Evolutionary conservation across 2,113 vertebrate species (phyloP).

Genomic region (Willisornis vidua): DNA sequence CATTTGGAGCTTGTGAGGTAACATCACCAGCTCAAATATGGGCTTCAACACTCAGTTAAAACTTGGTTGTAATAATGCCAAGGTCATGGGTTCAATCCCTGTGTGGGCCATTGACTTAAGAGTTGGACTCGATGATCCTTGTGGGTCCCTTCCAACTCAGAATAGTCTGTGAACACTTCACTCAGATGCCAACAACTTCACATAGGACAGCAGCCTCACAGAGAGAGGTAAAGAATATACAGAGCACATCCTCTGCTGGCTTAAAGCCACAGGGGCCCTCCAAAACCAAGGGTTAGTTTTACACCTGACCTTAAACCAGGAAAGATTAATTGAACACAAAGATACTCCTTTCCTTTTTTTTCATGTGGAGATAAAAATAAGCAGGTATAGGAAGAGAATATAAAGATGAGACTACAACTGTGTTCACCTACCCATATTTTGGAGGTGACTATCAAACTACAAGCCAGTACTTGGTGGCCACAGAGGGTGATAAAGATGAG

Average conservation of each 20-base stretch:
- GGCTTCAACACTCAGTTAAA: not conserved
- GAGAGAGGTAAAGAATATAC: accelerated
- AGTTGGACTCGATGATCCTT: too few species aligned
- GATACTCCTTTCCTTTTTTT: not conserved
- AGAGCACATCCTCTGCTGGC: not conserved
- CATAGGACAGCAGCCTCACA: not conserved
- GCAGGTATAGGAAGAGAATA: not conserved
- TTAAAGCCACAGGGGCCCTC: not conserved
- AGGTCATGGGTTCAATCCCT: too few species aligned
- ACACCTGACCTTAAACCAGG: not conserved
- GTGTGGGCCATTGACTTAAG: too few species aligned
- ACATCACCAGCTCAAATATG: not conserved
- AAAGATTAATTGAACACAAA: not conserved
- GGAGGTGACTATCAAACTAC: not conserved
- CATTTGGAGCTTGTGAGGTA: not conserved
- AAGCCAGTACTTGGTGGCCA: not conserved
- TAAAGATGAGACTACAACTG: not conserved
- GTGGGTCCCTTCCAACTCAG: too few species aligned
- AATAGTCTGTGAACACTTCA: too few species aligned
- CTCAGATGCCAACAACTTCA: not conserved
- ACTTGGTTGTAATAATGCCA: too few species aligned
- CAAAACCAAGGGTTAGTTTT: not conserved
- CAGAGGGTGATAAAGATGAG: not conserved
- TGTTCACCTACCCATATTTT: not conserved
- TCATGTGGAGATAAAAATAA: not conserved